Evolutionary conservation across 2,797 vertebrate genomes (phyloP), one percentile per base, ranked within the genome.

Genomic region (Anguilla pacifica): DNA sequence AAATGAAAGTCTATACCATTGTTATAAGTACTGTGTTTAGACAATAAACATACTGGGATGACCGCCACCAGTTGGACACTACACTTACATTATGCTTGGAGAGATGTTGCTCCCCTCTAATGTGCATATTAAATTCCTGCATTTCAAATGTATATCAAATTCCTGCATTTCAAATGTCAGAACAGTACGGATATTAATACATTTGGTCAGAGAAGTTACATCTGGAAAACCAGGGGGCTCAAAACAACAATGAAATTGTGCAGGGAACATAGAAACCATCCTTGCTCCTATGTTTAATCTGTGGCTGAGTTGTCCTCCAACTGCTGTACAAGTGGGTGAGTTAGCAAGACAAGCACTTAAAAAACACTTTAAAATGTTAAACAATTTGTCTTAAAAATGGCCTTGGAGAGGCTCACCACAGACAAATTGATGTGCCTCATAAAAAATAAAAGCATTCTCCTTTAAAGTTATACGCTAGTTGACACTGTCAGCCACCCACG

Each of bases 301-400:
- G 87, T 10, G 53, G 84, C 88, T 82, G 19, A 84, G 39, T 6
- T 28, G 9, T 43, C 17, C 79, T 61, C 84, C 77, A 89, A 55
- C 55, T 79, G n/a, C 89, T 17, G 87, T 91, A 83, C 89, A 89
- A 91, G 92, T 90, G 55, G 31, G 53, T 28, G 46, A 85, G 77
- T 55, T 67, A 70, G 51, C 61, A 35, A 86, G 77, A 43, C 79
- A 43, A 72, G 57, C 25, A 74, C 35, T 85, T 22, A 39, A 64
- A 86, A 83, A 64, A 17, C 17, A 6, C 22, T 25, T 25, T 59
- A 15, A 59, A 59, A 59, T 15, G 57, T 10, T 15, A 17, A 46
- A 46, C 43, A 46, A 5, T 46, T 43, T 88, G 57, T 85, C 59
- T 87, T 61, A 25, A 87, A 83, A 49, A 39, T 49, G 77, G 85